Conservation (phyloP, 2,113 vertebrate genomes). For the Panurus biarmicus region DNA sequence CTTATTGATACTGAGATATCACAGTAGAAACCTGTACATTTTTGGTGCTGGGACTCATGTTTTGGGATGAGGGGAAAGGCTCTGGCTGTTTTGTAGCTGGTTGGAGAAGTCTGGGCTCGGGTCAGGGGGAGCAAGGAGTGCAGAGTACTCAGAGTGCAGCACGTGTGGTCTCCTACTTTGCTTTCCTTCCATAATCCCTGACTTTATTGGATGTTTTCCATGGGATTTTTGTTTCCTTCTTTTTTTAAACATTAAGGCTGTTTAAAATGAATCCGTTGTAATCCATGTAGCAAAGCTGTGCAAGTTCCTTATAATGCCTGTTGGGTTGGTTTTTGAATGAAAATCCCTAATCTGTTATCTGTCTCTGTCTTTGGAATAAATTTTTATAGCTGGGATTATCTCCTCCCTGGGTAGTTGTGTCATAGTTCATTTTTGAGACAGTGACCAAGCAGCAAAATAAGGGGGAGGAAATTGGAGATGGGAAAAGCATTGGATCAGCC, state of each 20-base stretch:
- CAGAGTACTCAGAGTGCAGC: neutral
- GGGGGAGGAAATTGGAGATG: neutral
- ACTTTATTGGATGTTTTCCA: neutral
- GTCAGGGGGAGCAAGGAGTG: neutral
- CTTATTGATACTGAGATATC: neutral
- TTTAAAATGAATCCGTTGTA: slow-evolving; percentile 21
- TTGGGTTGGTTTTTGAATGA: neutral
- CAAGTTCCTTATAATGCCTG: neutral
- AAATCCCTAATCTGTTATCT: slow-evolving; percentile 34
- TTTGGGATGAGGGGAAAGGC: neutral
- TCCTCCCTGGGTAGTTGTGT: neutral
- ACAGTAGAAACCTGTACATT: neutral
- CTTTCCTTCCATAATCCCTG: neutral
- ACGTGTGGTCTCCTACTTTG: neutral
- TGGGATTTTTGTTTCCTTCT: neutral
- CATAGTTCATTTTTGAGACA: neutral
- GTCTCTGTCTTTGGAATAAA: neutral
- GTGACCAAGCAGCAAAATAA: neutral
- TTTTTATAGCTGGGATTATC: slow-evolving; percentile 19
- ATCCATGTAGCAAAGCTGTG: neutral
- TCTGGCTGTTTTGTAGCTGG: neutral
- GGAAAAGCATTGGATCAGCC: neutral
- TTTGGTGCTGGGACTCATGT: neutral
- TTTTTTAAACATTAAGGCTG: neutral
- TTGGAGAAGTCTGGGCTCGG: accelerated